phyloP scores from a whole-genome alignment of 2,797 vertebrate genomes.

The Typhlichthys eigenmanni region DNA sequence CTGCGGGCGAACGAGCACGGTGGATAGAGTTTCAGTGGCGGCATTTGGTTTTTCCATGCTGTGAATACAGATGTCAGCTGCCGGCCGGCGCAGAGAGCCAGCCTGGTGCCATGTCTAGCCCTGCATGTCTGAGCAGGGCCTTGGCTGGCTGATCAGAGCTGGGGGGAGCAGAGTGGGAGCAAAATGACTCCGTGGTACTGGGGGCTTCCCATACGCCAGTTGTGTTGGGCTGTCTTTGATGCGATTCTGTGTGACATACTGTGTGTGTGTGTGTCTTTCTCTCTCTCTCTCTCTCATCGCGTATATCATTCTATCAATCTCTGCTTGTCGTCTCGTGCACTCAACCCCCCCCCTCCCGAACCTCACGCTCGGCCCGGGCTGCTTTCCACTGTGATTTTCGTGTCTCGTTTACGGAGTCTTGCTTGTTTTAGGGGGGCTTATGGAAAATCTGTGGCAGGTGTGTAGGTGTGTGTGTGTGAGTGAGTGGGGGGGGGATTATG shows the following conservation, averaged over 20 bases:
- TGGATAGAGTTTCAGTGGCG: constrained; percentile 53
- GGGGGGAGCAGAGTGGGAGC: constrained; percentile 17
- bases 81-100: constrained; percentile 51
- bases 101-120: constrained; percentile 56
- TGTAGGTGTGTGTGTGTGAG: constrained; percentile 59
- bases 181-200: neutral
- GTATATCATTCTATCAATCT: neutral
- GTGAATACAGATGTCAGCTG: constrained; percentile 70
- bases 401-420: constrained; percentile 39
- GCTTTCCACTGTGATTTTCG: constrained; percentile 48
- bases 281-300: constrained; percentile 9
- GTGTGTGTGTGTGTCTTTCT: constrained; percentile 8
- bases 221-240: constrained; percentile 38
- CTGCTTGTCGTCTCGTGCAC: constrained; percentile 5
- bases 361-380: constrained; percentile 20
- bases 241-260: constrained; percentile 3
- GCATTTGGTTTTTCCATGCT: constrained; percentile 53
- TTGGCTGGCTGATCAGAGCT: constrained; percentile 62
- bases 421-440: constrained; percentile 58
- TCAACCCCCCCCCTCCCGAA: neutral
- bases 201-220: neutral
- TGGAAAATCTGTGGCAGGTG: constrained; percentile 73
- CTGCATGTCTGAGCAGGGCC: constrained; percentile 62
- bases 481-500: constrained; percentile 15
- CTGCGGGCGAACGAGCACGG: constrained; percentile 27